These are phyloP conservation scores for Alloscopus bannaensis DNA, from an alignment of 2,888 invertebrate genomes.

Conservation along the genomic window DNA sequence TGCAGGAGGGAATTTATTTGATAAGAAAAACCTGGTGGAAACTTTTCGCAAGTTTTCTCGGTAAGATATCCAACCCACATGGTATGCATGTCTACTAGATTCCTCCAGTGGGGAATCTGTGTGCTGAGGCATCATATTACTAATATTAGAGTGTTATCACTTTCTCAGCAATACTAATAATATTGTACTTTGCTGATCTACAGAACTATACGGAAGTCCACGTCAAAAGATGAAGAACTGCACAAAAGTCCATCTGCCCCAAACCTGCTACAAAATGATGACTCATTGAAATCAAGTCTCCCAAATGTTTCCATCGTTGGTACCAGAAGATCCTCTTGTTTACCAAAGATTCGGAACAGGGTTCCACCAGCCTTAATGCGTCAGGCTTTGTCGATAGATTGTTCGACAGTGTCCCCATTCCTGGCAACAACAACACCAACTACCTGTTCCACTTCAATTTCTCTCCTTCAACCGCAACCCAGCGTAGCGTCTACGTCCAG, in stretches of 20 bases:
- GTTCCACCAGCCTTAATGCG: slow-evolving; percentile 66
- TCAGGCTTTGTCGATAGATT: slow-evolving; percentile 72
- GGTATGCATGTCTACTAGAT: no score
- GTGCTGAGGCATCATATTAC: not conserved
- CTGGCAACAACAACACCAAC: slow-evolving; percentile 56
- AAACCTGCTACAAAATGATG: slow-evolving; percentile 63
- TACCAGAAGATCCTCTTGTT: slow-evolving; percentile 63
- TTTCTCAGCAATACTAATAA: not conserved
- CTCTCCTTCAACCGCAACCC: slow-evolving; percentile 39
- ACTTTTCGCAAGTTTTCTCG: slow-evolving; percentile 72
- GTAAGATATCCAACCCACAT: slow-evolving; percentile 49
- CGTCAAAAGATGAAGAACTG: slow-evolving; percentile 70
- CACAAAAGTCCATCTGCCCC: slow-evolving; percentile 72
- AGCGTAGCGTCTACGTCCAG: slow-evolving; percentile 55
- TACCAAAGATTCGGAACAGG: slow-evolving; percentile 67
- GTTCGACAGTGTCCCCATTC: slow-evolving; percentile 67
- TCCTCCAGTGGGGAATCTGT: no score
- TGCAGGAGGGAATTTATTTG: slow-evolving; percentile 67
- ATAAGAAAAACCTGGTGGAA: slow-evolving; percentile 70
- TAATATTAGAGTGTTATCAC: not conserved
- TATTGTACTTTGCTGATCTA: no score
- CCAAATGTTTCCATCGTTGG: slow-evolving; percentile 62
- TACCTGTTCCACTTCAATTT: slow-evolving; percentile 53
- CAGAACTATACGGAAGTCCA: slow-evolving; percentile 70
- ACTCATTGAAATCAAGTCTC: slow-evolving; percentile 53